Percentiles rank a stretch among this genome's conserved stretches.
Conservation (phyloP, 2,888 invertebrate genomes). For the Philereme vetulata region DNA sequence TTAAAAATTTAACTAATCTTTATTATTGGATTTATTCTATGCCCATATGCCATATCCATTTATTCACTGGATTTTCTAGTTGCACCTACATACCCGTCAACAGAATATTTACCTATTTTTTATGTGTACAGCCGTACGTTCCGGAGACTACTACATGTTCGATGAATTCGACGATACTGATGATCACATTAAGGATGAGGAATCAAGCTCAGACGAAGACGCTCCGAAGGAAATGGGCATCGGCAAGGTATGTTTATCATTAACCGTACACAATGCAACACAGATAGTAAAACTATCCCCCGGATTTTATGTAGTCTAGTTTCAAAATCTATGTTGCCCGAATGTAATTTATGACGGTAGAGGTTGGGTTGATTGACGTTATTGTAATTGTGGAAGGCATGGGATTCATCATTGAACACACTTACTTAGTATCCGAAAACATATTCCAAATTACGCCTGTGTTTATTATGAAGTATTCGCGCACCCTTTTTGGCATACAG, state of each 20-base stretch:
- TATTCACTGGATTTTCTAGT: constrained; percentile 32
- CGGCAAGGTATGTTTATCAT: constrained; percentile 72
- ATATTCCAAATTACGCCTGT: constrained; percentile 35
- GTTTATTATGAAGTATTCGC: constrained; percentile 12
- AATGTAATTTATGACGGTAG: constrained; percentile 30
- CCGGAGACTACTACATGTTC: constrained; percentile 99
- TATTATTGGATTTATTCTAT: constrained; percentile 8
- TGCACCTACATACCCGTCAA: constrained; percentile 25
- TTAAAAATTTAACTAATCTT: constrained; percentile 1
- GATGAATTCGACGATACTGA: constrained; percentile 95
- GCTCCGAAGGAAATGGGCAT: constrained; percentile 79
- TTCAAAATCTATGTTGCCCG: constrained; percentile 30
- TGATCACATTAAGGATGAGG: constrained; percentile 85
- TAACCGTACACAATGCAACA: constrained; percentile 27
- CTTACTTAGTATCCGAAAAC: constrained; percentile 39
- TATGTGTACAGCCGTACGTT: constrained; percentile 92
- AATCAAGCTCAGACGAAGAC: constrained; percentile 84
- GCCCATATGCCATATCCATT: constrained; percentile 2
- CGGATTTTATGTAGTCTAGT: constrained; percentile 19
- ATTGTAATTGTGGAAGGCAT: constrained; percentile 41
- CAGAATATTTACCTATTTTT: constrained; percentile 22
- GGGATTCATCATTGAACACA: constrained; percentile 31
- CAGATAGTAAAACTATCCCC: constrained; percentile 19
- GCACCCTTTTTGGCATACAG: constrained; percentile 32
- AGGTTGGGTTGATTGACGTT: constrained; percentile 34